A percentile compares a stretch with the other conserved stretches of the same genome.
Evolutionary conservation across 1,140 invertebrate species (phyloP).

Genomic region (Drosophila sproati): DNA sequence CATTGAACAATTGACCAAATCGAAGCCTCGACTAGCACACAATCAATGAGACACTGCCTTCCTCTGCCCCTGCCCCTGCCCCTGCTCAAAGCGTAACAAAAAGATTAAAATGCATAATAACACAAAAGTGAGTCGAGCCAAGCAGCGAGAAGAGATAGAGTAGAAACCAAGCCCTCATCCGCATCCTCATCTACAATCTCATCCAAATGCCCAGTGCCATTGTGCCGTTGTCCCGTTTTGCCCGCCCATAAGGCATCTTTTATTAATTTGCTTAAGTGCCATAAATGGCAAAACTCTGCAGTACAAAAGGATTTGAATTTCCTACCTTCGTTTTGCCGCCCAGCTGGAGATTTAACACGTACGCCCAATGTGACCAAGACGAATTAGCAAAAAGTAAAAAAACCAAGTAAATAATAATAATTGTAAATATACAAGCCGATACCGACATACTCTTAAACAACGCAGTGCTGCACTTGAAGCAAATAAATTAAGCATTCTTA

Average conservation of each 20-base stretch:
- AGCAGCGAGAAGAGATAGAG: constrained; percentile 8
- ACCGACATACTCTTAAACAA: constrained; percentile 18
- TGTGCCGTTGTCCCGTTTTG: constrained; percentile 30
- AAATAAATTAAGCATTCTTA: neutral
- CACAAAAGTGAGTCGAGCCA: constrained; percentile 30
- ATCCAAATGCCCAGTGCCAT: constrained; percentile 24
- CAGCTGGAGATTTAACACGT: constrained; percentile 73
- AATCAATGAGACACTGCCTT: constrained; percentile 57
- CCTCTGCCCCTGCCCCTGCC: neutral
- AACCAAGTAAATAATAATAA: constrained; percentile 18
- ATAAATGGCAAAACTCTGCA: constrained; percentile 64
- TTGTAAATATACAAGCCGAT: constrained; percentile 3
- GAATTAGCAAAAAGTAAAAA: constrained; percentile 56
- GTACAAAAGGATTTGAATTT: constrained; percentile 69
- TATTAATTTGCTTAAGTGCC: constrained; percentile 82
- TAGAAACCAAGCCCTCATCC: constrained; percentile 15
- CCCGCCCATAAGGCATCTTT: constrained; percentile 55
- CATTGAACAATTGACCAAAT: constrained; percentile 80
- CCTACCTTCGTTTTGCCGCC: constrained; percentile 39
- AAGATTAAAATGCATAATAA: constrained; percentile 69
- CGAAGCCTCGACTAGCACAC: constrained; percentile 54
- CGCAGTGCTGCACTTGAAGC: neutral
- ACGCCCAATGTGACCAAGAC: constrained; percentile 65
- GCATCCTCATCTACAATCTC: neutral
- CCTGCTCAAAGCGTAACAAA: constrained; percentile 50